Percentiles rank a stretch among this genome's conserved stretches.
Evolutionary conservation across 35 echinoderm and acorn worm genomes (phyloP).

Genomic region (Lytechinus variegatus): DNA sequence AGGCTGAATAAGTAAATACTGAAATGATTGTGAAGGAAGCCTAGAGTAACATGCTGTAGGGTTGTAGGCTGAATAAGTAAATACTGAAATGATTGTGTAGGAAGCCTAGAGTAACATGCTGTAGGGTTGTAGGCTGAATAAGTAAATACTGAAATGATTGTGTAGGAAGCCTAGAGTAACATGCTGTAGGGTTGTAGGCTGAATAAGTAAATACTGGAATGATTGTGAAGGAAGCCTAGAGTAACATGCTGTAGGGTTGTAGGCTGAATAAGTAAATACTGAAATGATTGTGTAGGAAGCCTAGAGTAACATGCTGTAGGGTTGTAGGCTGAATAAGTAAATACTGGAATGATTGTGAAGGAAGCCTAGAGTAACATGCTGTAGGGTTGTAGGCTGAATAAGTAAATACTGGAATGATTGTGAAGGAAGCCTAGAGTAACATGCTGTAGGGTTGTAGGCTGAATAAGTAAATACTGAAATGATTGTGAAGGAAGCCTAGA

Average conservation of each 20-base stretch:
- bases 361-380: neutral
- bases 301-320: too few relatives aligned
- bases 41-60: too few relatives aligned
- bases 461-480: neutral
- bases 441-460: too few relatives aligned
- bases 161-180: neutral
- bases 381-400: too few relatives aligned
- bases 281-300: neutral
- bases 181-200: too few relatives aligned
- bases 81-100: neutral
- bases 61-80: too few relatives aligned
- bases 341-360: neutral
- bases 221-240: neutral
- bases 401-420: neutral
- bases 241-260: too few relatives aligned
- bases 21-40: neutral
- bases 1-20: neutral
- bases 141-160: neutral
- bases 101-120: neutral
- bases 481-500: neutral
- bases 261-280: neutral
- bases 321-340: too few relatives aligned
- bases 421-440: neutral
- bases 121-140: too few relatives aligned
- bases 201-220: neutral